phyloP scores from a whole-genome alignment of 2,113 vertebrate species.

The Brachypodius melanocephalos region DNA sequence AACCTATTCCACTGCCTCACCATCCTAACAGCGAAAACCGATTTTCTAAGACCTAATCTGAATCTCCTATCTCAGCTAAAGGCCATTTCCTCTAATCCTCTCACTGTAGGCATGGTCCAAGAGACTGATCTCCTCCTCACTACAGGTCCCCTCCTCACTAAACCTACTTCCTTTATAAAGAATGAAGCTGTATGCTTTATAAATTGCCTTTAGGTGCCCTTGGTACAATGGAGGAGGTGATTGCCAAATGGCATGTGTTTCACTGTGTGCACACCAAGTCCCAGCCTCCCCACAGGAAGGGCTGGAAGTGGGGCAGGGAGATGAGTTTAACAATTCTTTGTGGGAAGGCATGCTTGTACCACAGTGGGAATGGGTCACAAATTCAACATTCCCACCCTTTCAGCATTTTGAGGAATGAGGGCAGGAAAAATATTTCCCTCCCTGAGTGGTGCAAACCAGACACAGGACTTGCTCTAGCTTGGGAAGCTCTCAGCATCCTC shows the following conservation, averaged over 20 bases:
- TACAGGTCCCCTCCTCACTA: not conserved
- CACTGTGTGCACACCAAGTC: not conserved
- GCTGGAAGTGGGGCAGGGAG: not conserved
- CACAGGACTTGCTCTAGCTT: not conserved
- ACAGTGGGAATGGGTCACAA: fast-evolving
- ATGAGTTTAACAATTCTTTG: not conserved
- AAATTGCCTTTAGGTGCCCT: not conserved
- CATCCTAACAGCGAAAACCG: not conserved
- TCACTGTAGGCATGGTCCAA: not conserved
- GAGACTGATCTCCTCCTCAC: not conserved
- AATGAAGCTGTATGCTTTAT: not conserved
- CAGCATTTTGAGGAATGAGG: not conserved
- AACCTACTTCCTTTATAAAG: not conserved
- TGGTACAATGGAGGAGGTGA: fast-evolving
- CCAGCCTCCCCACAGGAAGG: not conserved
- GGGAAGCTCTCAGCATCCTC: not conserved
- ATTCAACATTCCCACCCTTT: not conserved
- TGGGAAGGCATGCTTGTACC: too few species aligned
- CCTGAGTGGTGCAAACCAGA: not conserved
- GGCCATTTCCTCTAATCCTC: not conserved
- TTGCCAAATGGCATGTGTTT: not conserved
- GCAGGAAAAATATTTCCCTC: not conserved
- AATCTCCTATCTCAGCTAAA: not conserved
- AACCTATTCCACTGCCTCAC: not conserved
- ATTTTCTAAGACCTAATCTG: not conserved